Conservation (phyloP, 1,140 invertebrate genomes). For the Lepidurus apus region DNA sequence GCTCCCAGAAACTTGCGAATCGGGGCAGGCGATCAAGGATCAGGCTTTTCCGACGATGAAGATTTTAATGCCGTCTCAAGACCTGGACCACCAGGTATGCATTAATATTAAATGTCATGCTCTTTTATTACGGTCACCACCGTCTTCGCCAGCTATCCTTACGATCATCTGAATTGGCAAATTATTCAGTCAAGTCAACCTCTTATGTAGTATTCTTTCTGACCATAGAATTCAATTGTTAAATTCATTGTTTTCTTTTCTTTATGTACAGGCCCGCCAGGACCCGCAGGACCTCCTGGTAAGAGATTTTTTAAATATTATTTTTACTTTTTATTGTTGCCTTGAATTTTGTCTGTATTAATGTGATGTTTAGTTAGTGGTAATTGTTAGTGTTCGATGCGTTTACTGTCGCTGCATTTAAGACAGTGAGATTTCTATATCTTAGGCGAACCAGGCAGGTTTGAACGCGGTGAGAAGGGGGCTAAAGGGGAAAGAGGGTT, state of each 20-base stretch:
- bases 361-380: no score
- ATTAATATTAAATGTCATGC: no score
- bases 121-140: no score
- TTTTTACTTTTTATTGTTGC: no score
- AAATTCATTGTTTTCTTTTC: background rate
- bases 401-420: background rate
- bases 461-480: slow-evolving; percentile 1
- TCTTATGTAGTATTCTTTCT: background rate
- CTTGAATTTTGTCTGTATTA: no score
- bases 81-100: background rate
- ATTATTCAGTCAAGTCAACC: no score
- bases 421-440: background rate
- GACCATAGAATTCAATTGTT: background rate
- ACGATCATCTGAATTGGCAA: no score
- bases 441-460: background rate
- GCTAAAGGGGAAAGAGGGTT: slow-evolving; percentile 12
- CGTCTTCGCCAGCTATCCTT: no score
- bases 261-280: background rate
- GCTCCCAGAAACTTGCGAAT: background rate
- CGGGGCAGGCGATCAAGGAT: background rate
- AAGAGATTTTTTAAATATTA: no score
- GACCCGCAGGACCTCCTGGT: background rate
- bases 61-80: background rate
- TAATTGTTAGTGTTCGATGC: background rate
- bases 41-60: background rate